Evolutionary conservation across 2,113 vertebrate species (phyloP), one percentile per base, ranked within the genome.

Genomic region (Hyla sarda): DNA sequence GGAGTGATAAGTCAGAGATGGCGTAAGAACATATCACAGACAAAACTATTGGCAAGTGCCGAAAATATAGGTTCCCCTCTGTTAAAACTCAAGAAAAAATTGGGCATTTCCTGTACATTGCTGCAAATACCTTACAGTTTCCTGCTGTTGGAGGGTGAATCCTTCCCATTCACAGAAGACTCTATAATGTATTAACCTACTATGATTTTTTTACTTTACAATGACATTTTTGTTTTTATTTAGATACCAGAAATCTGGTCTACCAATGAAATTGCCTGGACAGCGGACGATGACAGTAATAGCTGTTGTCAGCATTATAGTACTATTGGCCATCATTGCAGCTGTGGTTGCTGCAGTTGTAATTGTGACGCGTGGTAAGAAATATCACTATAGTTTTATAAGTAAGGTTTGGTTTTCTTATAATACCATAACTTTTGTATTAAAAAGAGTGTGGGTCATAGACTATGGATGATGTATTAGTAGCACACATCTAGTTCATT

Each of bases 181-280:
- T 54, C 50, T 19, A 54, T 2, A 54, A 19, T 19, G 17, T 48
- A 67, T 50, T 30, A 1, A 8, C 5, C 47, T 69, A 21, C n/a
- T 30, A 58, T 25, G 37, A 11, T 7, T 54, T 37, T n/a, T 23
- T 14, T 21, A 5, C 16, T 41, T 75, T 21, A 17, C 30, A 30
- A 32, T 41, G n/a, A n/a, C n/a, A 3, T 41, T 41, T 84, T 28
- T n/a, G 45, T 84, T 62, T n/a, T 12, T 76, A 60, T 84, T 72
- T 65, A 84, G 82, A 13, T 65, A 41, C 30, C 32, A 30, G 23
- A 14, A 14, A 62, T 45, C 17, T 28, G 3, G 16, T 48, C 28
- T 30, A 62, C 25, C 17, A 76, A 84, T 84, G 72, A 84, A 75
- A 60, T 73, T 23, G 7, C 62, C 52, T 45, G 37, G 6, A 28